Base-by-base conservation (phyloP, 2,888 invertebrate genomes). In the Phyllotreta cruciferae region DNA sequence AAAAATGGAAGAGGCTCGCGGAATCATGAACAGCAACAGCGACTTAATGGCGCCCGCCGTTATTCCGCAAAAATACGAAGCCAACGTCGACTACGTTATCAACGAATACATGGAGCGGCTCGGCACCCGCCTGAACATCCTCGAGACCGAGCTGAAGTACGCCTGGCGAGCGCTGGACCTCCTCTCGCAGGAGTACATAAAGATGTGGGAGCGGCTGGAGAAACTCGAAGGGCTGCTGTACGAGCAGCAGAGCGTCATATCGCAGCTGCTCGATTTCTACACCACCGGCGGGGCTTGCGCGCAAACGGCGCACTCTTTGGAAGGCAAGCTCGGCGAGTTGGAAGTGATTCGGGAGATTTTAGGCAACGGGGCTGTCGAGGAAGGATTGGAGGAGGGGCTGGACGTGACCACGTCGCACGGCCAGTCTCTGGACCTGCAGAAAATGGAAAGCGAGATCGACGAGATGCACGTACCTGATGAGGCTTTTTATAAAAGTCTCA, bases 111-210 rank as follows among this genome's bases (percentile, higher is more conserved):
- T 95, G 93, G 94, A 94, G 76, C 89, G 93, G 71, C 87, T 95
- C 56, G 92, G 93, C 9, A 93, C 93, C 34, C 87, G 94, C 38
- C 86, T 96, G 65, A 93, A 90, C 76, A 90, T 94, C 73, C 86
- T 96, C 9, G 95, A 96, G 81, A 93, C 93, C 1, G 95, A 96
- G 81, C 84, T 96, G 52, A 92, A 94, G 77, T 94, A 94, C 78
- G 95, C 96, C 11, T 96, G 95, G 95, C 86, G 94, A 69, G 94
- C 95, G 1, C 84, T 96, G 60, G 95, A 96, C 78, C 85, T 96
- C 56, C 86, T 96, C 37, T 94, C 94, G 41, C 93, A 93, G 76
- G 96, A 96, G 79, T 96, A 95, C 76, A 92, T 94, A 56, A 92
- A 93, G 79, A 96, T 96, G 91, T 96, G 95, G 94, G 92, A 93